These are phyloP conservation scores for Rapana venosa DNA, from an alignment of 2,888 invertebrate genomes.

Conservation along the genomic window DNA sequence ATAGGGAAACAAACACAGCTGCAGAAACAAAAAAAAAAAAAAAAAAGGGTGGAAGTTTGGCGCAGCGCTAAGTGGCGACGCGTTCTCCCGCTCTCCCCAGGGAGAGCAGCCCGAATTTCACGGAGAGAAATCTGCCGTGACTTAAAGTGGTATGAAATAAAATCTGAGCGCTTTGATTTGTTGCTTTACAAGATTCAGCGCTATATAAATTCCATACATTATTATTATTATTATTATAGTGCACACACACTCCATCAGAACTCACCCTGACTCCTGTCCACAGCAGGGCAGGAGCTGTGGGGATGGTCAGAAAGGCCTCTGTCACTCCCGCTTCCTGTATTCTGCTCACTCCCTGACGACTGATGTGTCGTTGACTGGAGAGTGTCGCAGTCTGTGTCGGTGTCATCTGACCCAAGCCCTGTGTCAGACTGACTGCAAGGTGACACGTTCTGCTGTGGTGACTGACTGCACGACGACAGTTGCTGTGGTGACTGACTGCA, in stretches of 20 bases:
- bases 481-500: not conserved
- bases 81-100: no score
- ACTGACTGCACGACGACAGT: not conserved
- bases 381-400: conserved; percentile 43
- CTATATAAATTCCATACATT: no score
- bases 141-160: no score
- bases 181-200: no score
- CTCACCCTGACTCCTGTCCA: not conserved
- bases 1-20: no score
- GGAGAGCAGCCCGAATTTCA: no score
- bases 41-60: no score
- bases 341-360: not conserved
- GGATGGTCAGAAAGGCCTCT: conserved; percentile 21
- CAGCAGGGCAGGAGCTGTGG: not conserved
- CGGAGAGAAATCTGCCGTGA: no score
- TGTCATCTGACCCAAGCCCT: conserved; percentile 47
- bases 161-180: no score
- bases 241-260: not conserved
- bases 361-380: not conserved
- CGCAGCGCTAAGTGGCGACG: no score
- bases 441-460: conserved; percentile 23
- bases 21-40: no score
- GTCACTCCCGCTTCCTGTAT: not conserved
- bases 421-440: conserved; percentile 47
- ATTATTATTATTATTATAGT: not conserved